phyloP scores from a whole-genome alignment of 1,140 invertebrate species.

The Littorina saxatilis region DNA sequence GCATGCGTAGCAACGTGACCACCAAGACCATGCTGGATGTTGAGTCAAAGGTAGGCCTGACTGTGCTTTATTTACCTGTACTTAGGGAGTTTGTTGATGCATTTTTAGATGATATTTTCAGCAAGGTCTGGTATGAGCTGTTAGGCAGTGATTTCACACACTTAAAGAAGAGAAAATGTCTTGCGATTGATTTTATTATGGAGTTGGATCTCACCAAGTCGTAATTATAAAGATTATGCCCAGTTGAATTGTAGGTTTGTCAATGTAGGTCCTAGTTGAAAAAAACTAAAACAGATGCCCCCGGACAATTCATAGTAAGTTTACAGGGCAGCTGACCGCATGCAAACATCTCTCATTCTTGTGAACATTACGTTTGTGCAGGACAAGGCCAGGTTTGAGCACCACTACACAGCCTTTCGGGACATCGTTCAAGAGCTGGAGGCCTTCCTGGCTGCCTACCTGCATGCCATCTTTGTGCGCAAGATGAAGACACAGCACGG shows the following conservation, averaged over 20 bases:
- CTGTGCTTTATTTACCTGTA: neutral
- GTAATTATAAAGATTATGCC: too few relatives aligned
- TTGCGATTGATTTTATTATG: too few relatives aligned
- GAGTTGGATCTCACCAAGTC: too few relatives aligned
- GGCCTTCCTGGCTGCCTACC: slow-evolving; percentile 71
- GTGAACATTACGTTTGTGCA: too few relatives aligned
- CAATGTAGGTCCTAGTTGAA: too few relatives aligned
- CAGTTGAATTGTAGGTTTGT: too few relatives aligned
- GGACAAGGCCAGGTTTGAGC: slow-evolving; percentile 73
- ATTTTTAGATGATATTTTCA: neutral
- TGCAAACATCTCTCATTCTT: too few relatives aligned
- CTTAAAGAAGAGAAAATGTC: too few relatives aligned
- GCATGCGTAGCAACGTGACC: slow-evolving; percentile 68
- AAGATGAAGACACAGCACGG: slow-evolving; percentile 74
- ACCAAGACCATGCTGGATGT: slow-evolving; percentile 75
- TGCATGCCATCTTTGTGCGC: slow-evolving; percentile 71
- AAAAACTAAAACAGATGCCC: too few relatives aligned
- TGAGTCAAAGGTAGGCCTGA: slow-evolving; percentile 71
- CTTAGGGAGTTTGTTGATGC: neutral
- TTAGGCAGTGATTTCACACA: neutral
- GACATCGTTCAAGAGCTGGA: slow-evolving; percentile 68
- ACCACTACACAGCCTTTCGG: slow-evolving; percentile 68
- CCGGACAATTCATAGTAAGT: too few relatives aligned
- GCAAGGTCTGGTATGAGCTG: neutral
- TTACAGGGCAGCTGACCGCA: too few relatives aligned